These are phyloP conservation scores for Gandaritis pyraliata DNA, from an alignment of 2,888 invertebrate genomes.

Conservation along the genomic window DNA sequence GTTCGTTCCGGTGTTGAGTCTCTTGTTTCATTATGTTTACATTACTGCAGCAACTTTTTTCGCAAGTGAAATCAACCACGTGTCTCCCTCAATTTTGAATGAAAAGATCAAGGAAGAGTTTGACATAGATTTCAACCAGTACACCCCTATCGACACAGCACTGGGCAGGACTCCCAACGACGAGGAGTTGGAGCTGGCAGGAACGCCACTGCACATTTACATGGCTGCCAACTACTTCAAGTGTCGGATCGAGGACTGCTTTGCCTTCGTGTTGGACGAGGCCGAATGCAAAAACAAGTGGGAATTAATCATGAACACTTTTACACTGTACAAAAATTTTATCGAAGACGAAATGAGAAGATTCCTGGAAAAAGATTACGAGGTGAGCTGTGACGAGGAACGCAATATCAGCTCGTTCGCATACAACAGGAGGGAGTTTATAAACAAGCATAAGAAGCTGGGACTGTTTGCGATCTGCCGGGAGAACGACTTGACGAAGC, in stretches of 20 bases:
- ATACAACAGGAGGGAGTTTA: conserved; percentile 38
- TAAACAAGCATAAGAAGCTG: conserved; percentile 50
- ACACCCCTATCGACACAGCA: conserved; percentile 42
- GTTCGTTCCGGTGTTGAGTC: conserved; percentile 46
- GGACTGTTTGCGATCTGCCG: conserved; percentile 51
- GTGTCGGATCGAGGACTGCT: conserved; percentile 46
- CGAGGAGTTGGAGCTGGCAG: conserved; percentile 46
- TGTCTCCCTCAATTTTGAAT: conserved; percentile 44
- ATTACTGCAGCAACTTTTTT: conserved; percentile 44
- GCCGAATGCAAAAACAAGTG: conserved; percentile 41
- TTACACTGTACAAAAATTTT: conserved; percentile 46
- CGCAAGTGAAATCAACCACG: conserved; percentile 47
- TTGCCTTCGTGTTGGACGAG: conserved; percentile 42
- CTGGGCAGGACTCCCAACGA: conserved; percentile 42
- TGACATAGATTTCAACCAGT: conserved; percentile 40
- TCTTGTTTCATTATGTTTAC: conserved; percentile 49
- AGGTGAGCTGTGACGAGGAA: conserved; percentile 27
- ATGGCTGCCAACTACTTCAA: conserved; percentile 52
- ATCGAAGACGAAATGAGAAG: conserved; percentile 48
- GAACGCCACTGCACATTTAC: conserved; percentile 56
- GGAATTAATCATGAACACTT: conserved; percentile 44
- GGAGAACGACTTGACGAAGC: conserved; percentile 46
- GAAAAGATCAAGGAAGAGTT: conserved; percentile 45
- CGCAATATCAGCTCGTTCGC: conserved; percentile 26
- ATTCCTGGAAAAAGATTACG: conserved; percentile 38